Evolutionary conservation across 2,113 vertebrate species (phyloP).

Genomic region (Nothocercus julius): DNA sequence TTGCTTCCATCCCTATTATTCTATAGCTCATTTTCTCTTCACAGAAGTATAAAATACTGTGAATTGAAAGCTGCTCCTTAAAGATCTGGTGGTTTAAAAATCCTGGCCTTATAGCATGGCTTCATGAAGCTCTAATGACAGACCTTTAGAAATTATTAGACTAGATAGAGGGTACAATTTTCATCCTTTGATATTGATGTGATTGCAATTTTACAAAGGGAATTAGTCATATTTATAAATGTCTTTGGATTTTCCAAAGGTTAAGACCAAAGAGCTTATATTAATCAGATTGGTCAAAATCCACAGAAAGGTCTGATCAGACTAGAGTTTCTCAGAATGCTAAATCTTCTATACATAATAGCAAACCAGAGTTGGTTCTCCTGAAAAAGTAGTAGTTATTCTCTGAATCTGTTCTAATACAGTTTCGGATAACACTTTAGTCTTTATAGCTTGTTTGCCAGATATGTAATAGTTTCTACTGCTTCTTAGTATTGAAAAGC

Average conservation of each 20-base stretch:
- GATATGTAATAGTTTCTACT: background rate
- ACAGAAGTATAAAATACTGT: background rate
- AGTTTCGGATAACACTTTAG: background rate
- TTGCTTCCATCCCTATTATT: background rate
- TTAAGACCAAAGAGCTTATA: background rate
- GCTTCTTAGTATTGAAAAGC: background rate
- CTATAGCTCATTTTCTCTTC: background rate
- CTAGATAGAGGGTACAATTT: background rate
- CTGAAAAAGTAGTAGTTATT: background rate
- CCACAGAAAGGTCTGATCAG: background rate
- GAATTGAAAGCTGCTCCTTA: background rate
- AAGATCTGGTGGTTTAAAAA: background rate
- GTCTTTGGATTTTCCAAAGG: background rate
- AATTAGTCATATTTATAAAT: background rate
- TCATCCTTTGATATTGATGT: background rate
- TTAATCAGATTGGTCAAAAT: background rate
- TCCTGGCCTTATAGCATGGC: background rate
- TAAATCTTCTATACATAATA: fast-evolving
- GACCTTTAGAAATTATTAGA: background rate
- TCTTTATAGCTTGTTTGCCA: background rate
- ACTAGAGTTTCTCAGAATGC: background rate
- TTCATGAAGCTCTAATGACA: background rate
- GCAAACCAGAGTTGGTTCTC: background rate
- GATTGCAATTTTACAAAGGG: background rate
- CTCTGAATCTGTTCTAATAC: background rate